These are phyloP conservation scores for Xiphydria camelus DNA, from an alignment of 2,888 invertebrate species.

Conservation along the genomic window DNA sequence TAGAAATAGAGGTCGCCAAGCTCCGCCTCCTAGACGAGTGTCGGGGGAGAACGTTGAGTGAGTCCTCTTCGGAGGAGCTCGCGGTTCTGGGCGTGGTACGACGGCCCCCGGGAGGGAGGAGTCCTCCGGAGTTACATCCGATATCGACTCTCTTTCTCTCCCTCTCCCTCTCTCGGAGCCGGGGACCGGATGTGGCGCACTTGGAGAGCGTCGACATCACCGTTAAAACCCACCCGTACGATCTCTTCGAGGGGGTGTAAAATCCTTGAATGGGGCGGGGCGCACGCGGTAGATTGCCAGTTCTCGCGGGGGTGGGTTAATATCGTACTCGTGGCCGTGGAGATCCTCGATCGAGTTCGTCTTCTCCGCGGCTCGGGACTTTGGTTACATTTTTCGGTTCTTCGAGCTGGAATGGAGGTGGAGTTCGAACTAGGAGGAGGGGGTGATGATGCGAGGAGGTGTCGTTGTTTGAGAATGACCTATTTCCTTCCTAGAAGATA, in stretches of 20 bases:
- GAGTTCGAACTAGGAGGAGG: too few species aligned
- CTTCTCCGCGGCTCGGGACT: too few species aligned
- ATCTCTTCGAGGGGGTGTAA: neutral
- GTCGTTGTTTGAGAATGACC: too few species aligned
- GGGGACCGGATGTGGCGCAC: neutral
- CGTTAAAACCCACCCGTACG: neutral
- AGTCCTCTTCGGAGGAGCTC: slow-evolving; percentile 2
- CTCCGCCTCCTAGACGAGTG: slow-evolving; percentile 53
- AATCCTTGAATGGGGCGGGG: too few species aligned
- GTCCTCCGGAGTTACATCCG: slow-evolving; percentile 25
- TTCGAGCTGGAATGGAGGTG: too few species aligned
- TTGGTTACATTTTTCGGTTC: too few species aligned
- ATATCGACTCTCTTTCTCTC: neutral
- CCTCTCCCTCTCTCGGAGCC: neutral
- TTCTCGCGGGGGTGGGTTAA: too few species aligned
- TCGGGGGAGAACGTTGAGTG: slow-evolving; percentile 8
- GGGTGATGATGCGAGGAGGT: too few species aligned
- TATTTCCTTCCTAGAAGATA: too few species aligned
- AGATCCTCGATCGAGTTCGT: too few species aligned
- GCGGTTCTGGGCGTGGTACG: slow-evolving; percentile 3
- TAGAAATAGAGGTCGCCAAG: slow-evolving; percentile 45
- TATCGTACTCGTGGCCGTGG: too few species aligned
- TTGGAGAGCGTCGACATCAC: neutral
- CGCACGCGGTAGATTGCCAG: too few species aligned
- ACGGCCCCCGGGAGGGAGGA: slow-evolving; percentile 8